Conservation (phyloP, 37 sponge, comb jelly and placozoan species). For the Ianthella basta region DNA sequence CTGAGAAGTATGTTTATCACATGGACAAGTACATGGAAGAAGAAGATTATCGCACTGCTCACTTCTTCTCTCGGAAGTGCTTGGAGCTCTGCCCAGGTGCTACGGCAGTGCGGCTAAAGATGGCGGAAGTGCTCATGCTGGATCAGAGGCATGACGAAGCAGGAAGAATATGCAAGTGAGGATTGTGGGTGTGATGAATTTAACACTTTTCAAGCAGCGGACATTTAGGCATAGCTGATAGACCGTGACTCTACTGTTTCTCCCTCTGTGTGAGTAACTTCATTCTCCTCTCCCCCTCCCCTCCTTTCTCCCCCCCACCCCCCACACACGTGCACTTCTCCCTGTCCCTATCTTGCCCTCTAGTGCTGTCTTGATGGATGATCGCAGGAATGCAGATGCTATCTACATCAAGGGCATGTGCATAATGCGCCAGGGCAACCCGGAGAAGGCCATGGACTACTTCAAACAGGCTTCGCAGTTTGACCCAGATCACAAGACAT, state of each 20-base stretch:
- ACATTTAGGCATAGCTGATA: no score
- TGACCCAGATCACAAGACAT: constrained; percentile 90
- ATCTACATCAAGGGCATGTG: constrained; percentile 92
- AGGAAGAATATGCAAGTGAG: constrained; percentile 62
- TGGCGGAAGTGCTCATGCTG: constrained; percentile 64
- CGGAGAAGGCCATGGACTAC: constrained; percentile 84
- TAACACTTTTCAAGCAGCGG: no score
- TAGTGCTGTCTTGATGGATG: constrained; percentile 80
- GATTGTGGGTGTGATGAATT: background rate
- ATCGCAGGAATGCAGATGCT: constrained; percentile 89
- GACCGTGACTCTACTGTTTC: no score
- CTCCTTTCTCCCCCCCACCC: background rate
- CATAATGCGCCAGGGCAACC: constrained; percentile 65
- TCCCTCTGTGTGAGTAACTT: no score
- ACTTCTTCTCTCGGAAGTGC: constrained; percentile 48
- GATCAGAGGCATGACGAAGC: constrained; percentile 54
- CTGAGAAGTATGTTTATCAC: background rate
- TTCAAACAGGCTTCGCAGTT: constrained; percentile 74
- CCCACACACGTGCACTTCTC: background rate
- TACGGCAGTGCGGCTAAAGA: constrained; percentile 22
- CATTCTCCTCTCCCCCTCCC: background rate
- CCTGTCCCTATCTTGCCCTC: background rate
- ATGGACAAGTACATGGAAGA: background rate
- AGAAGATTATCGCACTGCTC: constrained; percentile 35
- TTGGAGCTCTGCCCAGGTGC: constrained; percentile 58